These are phyloP conservation scores for Clistopyga incitator DNA, from an alignment of 2,888 invertebrate species.

Conservation along the genomic window DNA sequence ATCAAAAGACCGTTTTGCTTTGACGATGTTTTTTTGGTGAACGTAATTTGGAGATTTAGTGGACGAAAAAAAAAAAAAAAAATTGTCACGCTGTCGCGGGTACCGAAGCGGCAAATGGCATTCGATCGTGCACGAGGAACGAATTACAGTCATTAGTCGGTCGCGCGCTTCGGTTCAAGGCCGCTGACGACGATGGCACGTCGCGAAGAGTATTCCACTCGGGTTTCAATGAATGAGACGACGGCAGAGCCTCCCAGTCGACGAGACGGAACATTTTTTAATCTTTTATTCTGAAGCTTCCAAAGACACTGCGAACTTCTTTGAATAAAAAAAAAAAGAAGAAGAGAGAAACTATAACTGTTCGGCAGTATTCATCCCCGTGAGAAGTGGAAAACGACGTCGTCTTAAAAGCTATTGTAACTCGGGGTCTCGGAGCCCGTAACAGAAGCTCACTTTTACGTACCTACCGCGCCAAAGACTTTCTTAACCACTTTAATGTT, in stretches of 20 bases:
- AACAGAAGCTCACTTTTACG: slow-evolving; percentile 1
- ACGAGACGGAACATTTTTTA: slow-evolving; percentile 9
- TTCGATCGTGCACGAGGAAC: slow-evolving; percentile 42
- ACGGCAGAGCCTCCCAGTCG: not conserved
- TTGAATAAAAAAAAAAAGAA: slow-evolving; percentile 1
- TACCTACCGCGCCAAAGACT: slow-evolving; percentile 22
- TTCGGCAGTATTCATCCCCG: slow-evolving; percentile 26
- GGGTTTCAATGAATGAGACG: slow-evolving; percentile 41
- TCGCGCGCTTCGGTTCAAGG: slow-evolving; percentile 67
- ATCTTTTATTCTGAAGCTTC: not conserved
- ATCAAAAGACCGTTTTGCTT: not conserved
- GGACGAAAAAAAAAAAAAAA: not conserved
- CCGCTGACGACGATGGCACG: slow-evolving; percentile 60
- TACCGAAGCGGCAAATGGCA: not conserved
- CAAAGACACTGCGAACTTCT: slow-evolving; percentile 12
- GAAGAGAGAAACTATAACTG: slow-evolving; percentile 13
- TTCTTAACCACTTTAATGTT: slow-evolving; percentile 37
- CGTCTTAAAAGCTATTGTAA: slow-evolving; percentile 43
- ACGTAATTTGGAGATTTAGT: not conserved
- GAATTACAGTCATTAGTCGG: slow-evolving; percentile 68
- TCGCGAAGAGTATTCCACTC: slow-evolving; percentile 37
- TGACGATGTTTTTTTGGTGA: not conserved
- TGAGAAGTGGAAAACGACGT: slow-evolving; percentile 57
- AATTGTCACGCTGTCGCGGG: slow-evolving; percentile 2
- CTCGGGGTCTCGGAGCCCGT: slow-evolving; percentile 21